These are phyloP conservation scores for Lerema accius DNA, from an alignment of 1,140 invertebrate species.

Conservation along the genomic window DNA sequence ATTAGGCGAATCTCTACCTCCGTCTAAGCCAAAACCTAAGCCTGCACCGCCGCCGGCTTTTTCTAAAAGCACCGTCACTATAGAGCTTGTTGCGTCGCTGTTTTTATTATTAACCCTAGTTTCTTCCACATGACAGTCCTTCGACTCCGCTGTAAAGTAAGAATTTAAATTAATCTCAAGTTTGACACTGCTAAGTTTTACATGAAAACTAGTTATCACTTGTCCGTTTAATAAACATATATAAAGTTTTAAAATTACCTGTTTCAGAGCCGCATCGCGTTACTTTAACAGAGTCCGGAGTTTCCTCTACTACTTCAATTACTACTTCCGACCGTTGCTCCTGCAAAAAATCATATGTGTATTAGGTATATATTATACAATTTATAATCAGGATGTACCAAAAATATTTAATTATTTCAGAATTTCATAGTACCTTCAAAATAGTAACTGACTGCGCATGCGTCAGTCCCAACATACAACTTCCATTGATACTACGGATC, in stretches of 20 bases:
- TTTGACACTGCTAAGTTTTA: too few species aligned
- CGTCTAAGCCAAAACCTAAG: constrained; percentile 95
- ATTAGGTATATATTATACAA: too few species aligned
- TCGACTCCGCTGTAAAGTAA: constrained; percentile 35
- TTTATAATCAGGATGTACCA: too few species aligned
- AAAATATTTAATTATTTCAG: background rate
- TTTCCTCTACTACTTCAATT: constrained; percentile 74
- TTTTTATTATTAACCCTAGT: constrained; percentile 35
- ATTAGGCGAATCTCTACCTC: constrained; percentile 93
- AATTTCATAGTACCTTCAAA: constrained; percentile 86
- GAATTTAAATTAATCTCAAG: too few species aligned
- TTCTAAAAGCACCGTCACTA: constrained; percentile 83
- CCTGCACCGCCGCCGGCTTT: constrained; percentile 94
- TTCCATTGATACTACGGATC: constrained; percentile 95
- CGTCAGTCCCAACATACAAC: constrained; percentile 90
- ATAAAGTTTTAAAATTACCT: constrained; percentile 47
- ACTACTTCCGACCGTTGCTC: constrained; percentile 73
- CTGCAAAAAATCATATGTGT: constrained; percentile 40
- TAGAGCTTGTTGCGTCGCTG: constrained; percentile 39
- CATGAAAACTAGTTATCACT: too few species aligned
- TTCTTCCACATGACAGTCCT: constrained; percentile 46
- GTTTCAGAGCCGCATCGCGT: constrained; percentile 71
- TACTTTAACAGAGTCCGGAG: constrained; percentile 48
- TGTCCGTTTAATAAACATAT: constrained; percentile 50
- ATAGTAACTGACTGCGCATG: constrained; percentile 93